Conservation (phyloP, 2,888 invertebrate species). For the Cartodere bifasciata region DNA sequence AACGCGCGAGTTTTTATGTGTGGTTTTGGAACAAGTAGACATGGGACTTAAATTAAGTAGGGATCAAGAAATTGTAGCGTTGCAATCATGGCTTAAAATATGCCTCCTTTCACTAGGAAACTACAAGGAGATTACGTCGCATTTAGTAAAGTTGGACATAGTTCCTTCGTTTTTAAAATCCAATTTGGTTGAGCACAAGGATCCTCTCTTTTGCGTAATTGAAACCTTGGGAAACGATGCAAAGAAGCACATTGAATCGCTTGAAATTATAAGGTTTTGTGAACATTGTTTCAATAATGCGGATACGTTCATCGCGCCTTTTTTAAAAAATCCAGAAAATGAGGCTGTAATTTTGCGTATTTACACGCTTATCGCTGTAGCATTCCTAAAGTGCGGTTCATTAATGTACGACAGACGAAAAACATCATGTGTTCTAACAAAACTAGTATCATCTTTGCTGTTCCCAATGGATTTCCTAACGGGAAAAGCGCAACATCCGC, state of each 20-base stretch:
- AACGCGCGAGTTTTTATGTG: slow-evolving; percentile 21
- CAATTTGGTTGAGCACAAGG: slow-evolving; percentile 15
- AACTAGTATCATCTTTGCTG: slow-evolving; percentile 38
- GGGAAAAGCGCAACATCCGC: slow-evolving; percentile 32
- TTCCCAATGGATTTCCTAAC: slow-evolving; percentile 38
- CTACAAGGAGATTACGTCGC: slow-evolving; percentile 20
- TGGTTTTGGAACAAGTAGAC: slow-evolving; percentile 22
- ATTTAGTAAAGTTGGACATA: slow-evolving; percentile 23
- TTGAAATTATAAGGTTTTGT: slow-evolving; percentile 21
- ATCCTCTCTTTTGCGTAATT: slow-evolving; percentile 26
- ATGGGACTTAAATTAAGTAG: slow-evolving; percentile 18
- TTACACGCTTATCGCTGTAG: slow-evolving; percentile 25
- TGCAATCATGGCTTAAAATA: slow-evolving; percentile 29
- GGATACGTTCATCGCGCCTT: slow-evolving; percentile 23
- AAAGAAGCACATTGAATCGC: slow-evolving; percentile 14
- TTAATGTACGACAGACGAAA: slow-evolving; percentile 28
- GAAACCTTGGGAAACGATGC: slow-evolving; percentile 22
- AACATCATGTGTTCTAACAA: slow-evolving; percentile 37
- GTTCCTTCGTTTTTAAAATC: slow-evolving; percentile 19
- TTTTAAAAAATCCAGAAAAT: slow-evolving; percentile 22
- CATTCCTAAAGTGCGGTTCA: slow-evolving; percentile 26
- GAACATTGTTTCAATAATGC: slow-evolving; percentile 27
- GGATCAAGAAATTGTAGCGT: slow-evolving; percentile 22
- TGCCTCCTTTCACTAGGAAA: slow-evolving; percentile 23
- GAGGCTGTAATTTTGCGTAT: slow-evolving; percentile 25